Base-by-base conservation (phyloP, 2,888 invertebrate species). In the Liopterus haemorrhoidalis region DNA sequence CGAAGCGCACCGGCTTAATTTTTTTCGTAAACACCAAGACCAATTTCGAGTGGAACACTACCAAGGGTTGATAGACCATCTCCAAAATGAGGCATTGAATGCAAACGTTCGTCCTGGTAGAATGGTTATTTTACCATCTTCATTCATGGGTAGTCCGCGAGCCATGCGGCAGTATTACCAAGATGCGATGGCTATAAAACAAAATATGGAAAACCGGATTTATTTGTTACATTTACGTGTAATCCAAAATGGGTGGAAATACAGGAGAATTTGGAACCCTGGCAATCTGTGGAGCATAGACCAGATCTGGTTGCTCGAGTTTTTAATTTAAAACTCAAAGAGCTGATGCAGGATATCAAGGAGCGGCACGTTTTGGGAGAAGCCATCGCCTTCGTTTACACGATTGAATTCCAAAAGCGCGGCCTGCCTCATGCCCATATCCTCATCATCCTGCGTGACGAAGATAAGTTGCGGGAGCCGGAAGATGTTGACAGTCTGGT, bases 161-260 rank as follows among this genome's bases (percentile, higher is more conserved):
- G 52, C 57, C 30, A 60, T 63, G 61, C 49, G 57, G 16, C 57
- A 67, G 53, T 54, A 58, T 22, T 63, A 60, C 48, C 63, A 69
- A 49, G 66, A 67, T 57, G 62, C 63, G 1, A 68, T 69, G 66
- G 54, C 64, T 12, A 62, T 64, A 40, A 67, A 5, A n/a, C n/a
- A n/a, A n/a, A n/a, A n/a, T n/a, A n/a, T n/a, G n/a, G n/a, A n/a
- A n/a, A n/a, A n/a, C n/a, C n/a, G n/a, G n/a, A n/a, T n/a, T n/a
- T n/a, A n/a, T n/a, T n/a, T n/a, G n/a, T n/a, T n/a, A 12, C 28
- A 14, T 8, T 11, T 16, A 31, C 12, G 8, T 12, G 28, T 12
- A 5, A 31, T 31, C 31, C 31, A 4, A 31, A 31, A 12, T 31
- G 31, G 31, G 6, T 9, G 14, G n/a, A 31, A 31, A 31, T 31